Evolutionary conservation across 23 tunicate species (phyloP), one percentile per base, ranked within the genome.

Genomic region (Trididemnum clinides): DNA sequence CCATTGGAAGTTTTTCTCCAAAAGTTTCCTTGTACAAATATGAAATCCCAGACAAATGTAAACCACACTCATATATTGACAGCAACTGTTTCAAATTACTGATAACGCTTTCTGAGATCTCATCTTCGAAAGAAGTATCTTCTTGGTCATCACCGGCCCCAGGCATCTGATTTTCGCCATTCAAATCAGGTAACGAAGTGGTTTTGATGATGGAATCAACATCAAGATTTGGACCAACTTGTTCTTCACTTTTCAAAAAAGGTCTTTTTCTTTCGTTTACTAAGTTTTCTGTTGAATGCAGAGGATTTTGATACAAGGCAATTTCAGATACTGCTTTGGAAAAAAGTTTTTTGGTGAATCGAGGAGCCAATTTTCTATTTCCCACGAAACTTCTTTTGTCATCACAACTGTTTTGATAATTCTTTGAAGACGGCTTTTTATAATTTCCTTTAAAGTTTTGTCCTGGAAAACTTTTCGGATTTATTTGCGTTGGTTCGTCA

Each of bases 11-110:
- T 0, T 80, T 72, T 51, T 65, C 57, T 7, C 37, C n/a, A 33
- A 69, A 87, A 3, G 74, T 87, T 71, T 87, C 81, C 33, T 87
- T 87, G 81, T 87, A 87, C 3, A 87, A 26, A 39, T 23, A 5
- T 5, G 62, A 33, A 21, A 87, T 39, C 28, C 69, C 66, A 34
- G 81, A 23, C 10, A 85, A 37, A 81, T 80, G 91, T 29, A 87
- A 34, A 33, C 91, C 91, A 70, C 31, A 18, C 0, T 69, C 73
- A 77, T 77, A 78, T n/a, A 77, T 58, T 1, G 81, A 34, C 29
- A 86, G 33, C 49, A 86, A 39, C 38, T 86, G 77, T 7, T 44
- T 64, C 20, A 86, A 30, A 37, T 73, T 73, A 26, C 22, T 6
- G 15, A 44, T 44, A 44, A 44, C 54, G 10, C 54, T 44, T 44